Evolutionary conservation across 2,797 vertebrate genomes (phyloP).

Genomic region (Thunnus albacares): DNA sequence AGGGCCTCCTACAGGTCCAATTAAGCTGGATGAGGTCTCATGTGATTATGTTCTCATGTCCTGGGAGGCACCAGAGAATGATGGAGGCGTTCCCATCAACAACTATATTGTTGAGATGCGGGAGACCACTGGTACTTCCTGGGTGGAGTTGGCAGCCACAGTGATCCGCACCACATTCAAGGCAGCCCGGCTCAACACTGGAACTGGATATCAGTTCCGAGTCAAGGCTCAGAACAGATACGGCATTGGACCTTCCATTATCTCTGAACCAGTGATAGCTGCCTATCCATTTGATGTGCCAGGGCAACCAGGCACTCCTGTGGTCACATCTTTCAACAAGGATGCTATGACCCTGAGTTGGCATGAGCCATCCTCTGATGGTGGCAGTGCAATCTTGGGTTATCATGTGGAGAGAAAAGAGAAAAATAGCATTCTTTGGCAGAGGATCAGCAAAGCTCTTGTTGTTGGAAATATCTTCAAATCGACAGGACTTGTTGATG

Average conservation of each 20-base stretch:
- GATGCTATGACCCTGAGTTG: conserved; percentile 96
- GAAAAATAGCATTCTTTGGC: conserved; percentile 97
- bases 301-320: conserved; percentile 93
- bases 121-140: conserved; percentile 96
- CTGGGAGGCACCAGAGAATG: conserved; percentile 96
- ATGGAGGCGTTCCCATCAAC: conserved; percentile 97
- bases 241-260: conserved; percentile 91
- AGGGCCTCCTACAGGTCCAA: conserved; percentile 95
- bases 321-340: conserved; percentile 92
- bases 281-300: conserved; percentile 98
- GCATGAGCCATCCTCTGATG: conserved; percentile 95
- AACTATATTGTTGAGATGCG: conserved; percentile 98
- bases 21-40: conserved; percentile 97
- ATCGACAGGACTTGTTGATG: conserved; percentile 95
- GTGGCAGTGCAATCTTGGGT: conserved; percentile 95
- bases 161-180: conserved; percentile 99
- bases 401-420: conserved; percentile 99
- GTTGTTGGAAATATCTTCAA: conserved; percentile 97
- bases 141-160: conserved; percentile 95
- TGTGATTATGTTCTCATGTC: conserved; percentile 95
- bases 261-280: conserved; percentile 91
- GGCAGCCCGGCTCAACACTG: conserved; percentile 93
- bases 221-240: conserved; percentile 99
- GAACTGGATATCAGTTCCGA: conserved; percentile 95
- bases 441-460: conserved; percentile 93